Evolutionary conservation across 2,797 vertebrate species (phyloP).

Genomic region (Acipenser ruthenus): DNA sequence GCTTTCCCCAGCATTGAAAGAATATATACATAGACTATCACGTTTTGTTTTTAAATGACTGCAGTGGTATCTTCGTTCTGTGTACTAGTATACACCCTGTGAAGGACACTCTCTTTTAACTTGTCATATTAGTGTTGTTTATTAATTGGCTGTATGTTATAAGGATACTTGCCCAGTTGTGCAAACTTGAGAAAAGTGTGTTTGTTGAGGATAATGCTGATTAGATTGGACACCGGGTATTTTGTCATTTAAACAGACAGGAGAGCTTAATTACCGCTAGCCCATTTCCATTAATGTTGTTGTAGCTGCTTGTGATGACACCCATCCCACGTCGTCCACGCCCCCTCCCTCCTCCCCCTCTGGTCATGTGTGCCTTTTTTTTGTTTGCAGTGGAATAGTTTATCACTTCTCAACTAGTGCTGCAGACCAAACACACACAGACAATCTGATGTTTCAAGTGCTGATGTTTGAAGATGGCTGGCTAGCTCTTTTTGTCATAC

Average conservation of each 20-base stretch:
- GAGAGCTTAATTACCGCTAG: constrained; percentile 32
- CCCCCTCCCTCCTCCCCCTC: constrained; percentile 25
- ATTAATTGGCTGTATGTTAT: too few relatives aligned
- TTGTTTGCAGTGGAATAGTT: constrained; percentile 67
- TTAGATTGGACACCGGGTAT: constrained; percentile 37
- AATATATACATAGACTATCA: too few relatives aligned
- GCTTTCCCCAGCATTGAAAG: neutral
- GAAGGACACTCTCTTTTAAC: too few relatives aligned
- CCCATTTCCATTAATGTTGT: constrained; percentile 28
- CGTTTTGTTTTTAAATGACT: too few relatives aligned
- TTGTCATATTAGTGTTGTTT: too few relatives aligned
- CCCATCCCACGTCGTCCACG: constrained; percentile 50
- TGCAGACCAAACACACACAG: constrained; percentile 20
- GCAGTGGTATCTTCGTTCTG: too few relatives aligned
- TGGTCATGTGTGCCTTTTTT: constrained; percentile 66
- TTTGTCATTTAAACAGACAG: constrained; percentile 31
- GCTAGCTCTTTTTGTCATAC: constrained; percentile 16
- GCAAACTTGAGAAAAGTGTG: too few relatives aligned
- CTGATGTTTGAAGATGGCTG: constrained; percentile 13
- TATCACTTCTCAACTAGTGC: constrained; percentile 46
- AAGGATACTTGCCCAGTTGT: too few relatives aligned
- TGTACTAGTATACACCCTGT: too few relatives aligned
- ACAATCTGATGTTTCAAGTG: constrained; percentile 18
- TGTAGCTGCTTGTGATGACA: constrained; percentile 30
- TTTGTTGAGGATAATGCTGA: constrained; percentile 23